These are phyloP conservation scores for Grallaria varia DNA, from an alignment of 2,113 vertebrate genomes.

Conservation along the genomic window DNA sequence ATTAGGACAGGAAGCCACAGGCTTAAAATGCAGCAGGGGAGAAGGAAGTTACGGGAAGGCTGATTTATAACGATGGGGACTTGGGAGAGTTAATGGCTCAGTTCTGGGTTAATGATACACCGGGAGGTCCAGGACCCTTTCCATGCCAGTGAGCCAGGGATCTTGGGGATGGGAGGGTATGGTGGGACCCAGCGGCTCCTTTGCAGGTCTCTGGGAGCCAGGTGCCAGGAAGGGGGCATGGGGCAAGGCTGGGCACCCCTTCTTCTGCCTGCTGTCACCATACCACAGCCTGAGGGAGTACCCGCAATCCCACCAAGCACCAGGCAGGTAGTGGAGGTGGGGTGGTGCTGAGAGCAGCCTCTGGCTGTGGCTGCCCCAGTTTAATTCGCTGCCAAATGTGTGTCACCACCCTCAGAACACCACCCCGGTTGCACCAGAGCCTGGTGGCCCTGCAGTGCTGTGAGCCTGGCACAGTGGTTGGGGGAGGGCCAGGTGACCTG, in stretches of 20 bases:
- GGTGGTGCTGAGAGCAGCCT: not conserved
- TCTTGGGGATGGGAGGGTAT: not conserved
- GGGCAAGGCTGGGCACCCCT: not conserved
- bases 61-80: conserved; percentile 23
- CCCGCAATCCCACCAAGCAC: not conserved
- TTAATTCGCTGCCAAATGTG: conserved; percentile 10
- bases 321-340: not conserved
- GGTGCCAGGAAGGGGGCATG: accelerated
- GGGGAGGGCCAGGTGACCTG: not conserved
- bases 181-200: not conserved
- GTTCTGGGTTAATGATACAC: conserved; percentile 54
- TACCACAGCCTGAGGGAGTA: not conserved
- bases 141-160: not conserved
- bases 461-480: not conserved
- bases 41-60: conserved; percentile 29
- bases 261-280: not conserved
- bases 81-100: conserved; percentile 23
- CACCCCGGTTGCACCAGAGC: accelerated
- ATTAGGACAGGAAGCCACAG: conserved; percentile 54
- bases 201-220: not conserved
- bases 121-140: not conserved
- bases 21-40: conserved; percentile 28
- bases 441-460: accelerated
- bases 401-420: conserved; percentile 37
- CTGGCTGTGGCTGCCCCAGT: conserved; percentile 3